Conservation (phyloP, 2,113 vertebrate species). For the Trachemys scripta region DNA sequence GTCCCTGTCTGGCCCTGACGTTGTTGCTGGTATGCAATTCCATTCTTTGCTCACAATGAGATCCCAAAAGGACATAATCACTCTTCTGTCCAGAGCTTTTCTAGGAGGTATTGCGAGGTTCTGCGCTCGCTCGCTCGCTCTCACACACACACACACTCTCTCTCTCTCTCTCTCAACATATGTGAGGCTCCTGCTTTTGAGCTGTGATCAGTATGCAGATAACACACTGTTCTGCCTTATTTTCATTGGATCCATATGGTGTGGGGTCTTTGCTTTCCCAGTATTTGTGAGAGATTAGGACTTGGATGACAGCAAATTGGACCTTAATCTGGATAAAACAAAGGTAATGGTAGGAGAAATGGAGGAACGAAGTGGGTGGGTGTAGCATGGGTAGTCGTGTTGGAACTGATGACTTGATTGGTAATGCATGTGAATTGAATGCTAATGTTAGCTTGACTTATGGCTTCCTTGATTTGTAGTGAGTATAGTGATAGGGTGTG, state of each 20-base stretch:
- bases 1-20: not conserved
- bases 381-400: not conserved
- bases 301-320: not conserved
- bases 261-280: not conserved
- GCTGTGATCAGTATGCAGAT: not conserved
- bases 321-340: rapidly evolving
- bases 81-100: not conserved
- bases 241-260: not conserved
- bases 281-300: not conserved
- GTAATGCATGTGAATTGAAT: not conserved
- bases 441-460: not conserved
- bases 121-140: not conserved
- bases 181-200: not conserved
- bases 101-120: rapidly evolving
- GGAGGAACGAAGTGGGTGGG: not conserved
- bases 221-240: not conserved
- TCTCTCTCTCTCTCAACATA: no score
- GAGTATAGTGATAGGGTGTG: not conserved
- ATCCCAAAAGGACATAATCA: not conserved
- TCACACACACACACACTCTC: no score
- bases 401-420: not conserved
- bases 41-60: not conserved
- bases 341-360: not conserved
- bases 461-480: not conserved
- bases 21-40: not conserved